Percentiles rank a stretch among this genome's conserved stretches.
phyloP scores from a whole-genome alignment of 2,888 invertebrate species.

The Euclidia mi region DNA sequence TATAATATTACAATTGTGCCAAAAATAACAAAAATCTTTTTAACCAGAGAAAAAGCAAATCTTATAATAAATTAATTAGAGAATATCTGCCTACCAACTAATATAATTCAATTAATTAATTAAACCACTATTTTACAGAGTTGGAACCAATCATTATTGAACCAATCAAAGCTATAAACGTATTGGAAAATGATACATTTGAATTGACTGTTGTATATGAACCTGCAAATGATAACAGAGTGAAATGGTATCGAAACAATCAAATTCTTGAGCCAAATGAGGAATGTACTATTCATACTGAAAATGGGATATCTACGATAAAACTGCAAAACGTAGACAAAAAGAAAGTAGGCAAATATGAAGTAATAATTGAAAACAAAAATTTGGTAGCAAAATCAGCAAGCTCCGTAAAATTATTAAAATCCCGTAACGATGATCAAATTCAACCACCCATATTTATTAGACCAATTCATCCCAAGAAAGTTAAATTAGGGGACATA shows the following conservation, averaged over 20 bases:
- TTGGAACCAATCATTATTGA: slow-evolving; percentile 91
- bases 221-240: slow-evolving; percentile 92
- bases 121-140: slow-evolving; percentile 80
- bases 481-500: slow-evolving; percentile 93
- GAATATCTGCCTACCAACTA: no score
- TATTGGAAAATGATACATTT: slow-evolving; percentile 92
- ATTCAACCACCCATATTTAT: slow-evolving; percentile 93
- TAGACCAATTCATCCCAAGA: slow-evolving; percentile 92
- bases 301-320: slow-evolving; percentile 91
- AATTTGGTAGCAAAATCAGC: slow-evolving; percentile 95
- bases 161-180: slow-evolving; percentile 94
- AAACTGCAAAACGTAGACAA: slow-evolving; percentile 92
- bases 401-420: slow-evolving; percentile 94
- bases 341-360: slow-evolving; percentile 96
- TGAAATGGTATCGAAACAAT: slow-evolving; percentile 96
- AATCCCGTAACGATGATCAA: slow-evolving; percentile 90
- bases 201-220: slow-evolving; percentile 93
- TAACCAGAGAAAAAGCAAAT: no score
- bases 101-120: slow-evolving; percentile 49
- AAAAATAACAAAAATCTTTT: no score
- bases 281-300: slow-evolving; percentile 90
- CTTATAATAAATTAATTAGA: no score
- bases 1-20: no score
- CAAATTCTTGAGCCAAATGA: slow-evolving; percentile 92
- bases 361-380: slow-evolving; percentile 94